Conservation (phyloP, 2,113 vertebrate species). For the Calyptomena viridis region DNA sequence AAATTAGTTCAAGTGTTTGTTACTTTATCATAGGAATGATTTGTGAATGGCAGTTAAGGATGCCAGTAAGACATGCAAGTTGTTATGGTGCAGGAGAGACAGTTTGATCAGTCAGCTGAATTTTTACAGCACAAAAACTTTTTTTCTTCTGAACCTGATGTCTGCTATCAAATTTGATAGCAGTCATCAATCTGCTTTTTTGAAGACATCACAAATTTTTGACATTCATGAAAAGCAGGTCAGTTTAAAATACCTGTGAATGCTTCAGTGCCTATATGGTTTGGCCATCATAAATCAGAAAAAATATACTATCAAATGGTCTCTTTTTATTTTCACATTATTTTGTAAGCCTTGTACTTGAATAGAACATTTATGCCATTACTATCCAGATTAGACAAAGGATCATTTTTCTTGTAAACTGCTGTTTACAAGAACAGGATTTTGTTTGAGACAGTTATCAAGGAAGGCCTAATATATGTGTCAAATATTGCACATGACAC, state of each 20-base stretch:
- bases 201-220: slow-evolving; percentile 54
- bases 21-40: slow-evolving; percentile 16
- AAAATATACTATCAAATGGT: not conserved
- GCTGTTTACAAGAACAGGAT: not conserved
- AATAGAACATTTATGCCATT: not conserved
- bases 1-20: not conserved
- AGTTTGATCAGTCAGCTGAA: slow-evolving; percentile 64
- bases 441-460: not conserved
- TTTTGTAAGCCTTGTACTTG: slow-evolving; percentile 1
- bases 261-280: slow-evolving; percentile 18
- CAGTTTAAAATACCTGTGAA: slow-evolving; percentile 59
- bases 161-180: slow-evolving; percentile 64
- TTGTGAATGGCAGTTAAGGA: slow-evolving; percentile 17
- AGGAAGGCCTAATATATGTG: not conserved
- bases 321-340: slow-evolving; percentile 30
- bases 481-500: not conserved
- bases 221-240: slow-evolving; percentile 59
- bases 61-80: slow-evolving; percentile 17
- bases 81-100: not conserved
- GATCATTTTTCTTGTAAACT: not conserved
- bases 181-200: slow-evolving; percentile 63
- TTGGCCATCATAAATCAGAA: slow-evolving; percentile 49
- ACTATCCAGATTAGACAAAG: not conserved
- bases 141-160: slow-evolving; percentile 36
- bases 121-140: slow-evolving; percentile 58